These are phyloP conservation scores for Rhinella marina DNA, from an alignment of 2,797 vertebrate species.

Conservation along the genomic window DNA sequence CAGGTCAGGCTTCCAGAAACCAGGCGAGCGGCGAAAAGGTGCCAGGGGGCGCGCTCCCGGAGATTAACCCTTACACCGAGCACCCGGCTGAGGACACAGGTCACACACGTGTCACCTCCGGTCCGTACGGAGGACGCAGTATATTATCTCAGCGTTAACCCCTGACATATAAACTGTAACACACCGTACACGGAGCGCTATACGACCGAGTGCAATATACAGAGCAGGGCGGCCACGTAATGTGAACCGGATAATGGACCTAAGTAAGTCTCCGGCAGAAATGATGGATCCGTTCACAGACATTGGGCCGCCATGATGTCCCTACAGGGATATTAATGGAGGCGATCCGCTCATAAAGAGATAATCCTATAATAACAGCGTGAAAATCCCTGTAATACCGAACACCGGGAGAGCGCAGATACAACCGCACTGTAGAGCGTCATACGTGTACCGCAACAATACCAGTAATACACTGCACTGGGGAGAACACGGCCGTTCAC, in stretches of 20 bases:
- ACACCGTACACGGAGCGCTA: too few relatives aligned
- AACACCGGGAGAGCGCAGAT: not conserved
- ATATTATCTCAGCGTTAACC: too few relatives aligned
- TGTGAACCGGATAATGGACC: not conserved
- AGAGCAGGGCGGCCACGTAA: not conserved
- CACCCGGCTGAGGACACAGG: not conserved
- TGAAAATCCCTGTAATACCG: not conserved
- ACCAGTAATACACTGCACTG: too few relatives aligned
- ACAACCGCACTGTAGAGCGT: too few relatives aligned
- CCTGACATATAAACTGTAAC: too few relatives aligned
- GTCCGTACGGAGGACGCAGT: not conserved
- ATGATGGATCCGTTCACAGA: not conserved
- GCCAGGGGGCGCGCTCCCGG: not conserved
- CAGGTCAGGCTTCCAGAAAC: slow-evolving; percentile 32
- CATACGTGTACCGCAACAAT: too few relatives aligned
- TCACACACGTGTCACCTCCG: not conserved
- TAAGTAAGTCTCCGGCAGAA: not conserved
- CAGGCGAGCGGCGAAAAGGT: not conserved
- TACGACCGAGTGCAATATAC: too few relatives aligned
- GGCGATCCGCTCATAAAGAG: not conserved
- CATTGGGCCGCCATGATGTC: not conserved
- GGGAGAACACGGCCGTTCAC: too few relatives aligned
- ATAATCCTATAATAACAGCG: not conserved
- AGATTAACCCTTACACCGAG: slow-evolving; percentile 10
- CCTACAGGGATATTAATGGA: not conserved